Evolutionary conservation across 2,797 vertebrate genomes (phyloP).

Genomic region (Muscicapa comitata): DNA sequence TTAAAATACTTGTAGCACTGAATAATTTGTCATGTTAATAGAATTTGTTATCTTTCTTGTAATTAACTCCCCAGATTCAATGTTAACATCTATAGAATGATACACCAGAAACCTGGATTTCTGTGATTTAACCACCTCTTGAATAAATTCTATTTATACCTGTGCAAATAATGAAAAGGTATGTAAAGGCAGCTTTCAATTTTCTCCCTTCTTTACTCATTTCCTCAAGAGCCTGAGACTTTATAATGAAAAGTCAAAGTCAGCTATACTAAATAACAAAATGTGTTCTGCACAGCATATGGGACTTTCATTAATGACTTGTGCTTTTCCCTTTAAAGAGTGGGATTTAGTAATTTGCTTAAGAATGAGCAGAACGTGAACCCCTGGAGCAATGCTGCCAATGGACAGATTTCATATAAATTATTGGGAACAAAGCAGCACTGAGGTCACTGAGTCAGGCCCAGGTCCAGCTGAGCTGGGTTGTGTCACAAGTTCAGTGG

Average conservation of each 20-base stretch:
- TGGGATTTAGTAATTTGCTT: background rate
- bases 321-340: background rate
- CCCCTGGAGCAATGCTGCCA: background rate
- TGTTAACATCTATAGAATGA: background rate
- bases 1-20: background rate
- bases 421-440: background rate
- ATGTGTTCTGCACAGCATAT: background rate
- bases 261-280: background rate
- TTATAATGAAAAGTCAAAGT: background rate
- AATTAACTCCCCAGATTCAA: background rate
- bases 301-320: background rate
- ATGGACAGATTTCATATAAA: background rate
- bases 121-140: background rate
- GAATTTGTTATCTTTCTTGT: background rate
- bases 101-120: background rate
- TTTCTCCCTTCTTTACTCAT: background rate
- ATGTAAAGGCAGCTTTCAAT: background rate
- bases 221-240: background rate
- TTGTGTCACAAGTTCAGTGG: too few relatives aligned
- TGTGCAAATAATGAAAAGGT: background rate
- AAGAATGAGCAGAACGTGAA: background rate
- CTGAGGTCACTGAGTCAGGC: background rate
- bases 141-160: conserved; percentile 1
- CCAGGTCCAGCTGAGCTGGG: background rate
- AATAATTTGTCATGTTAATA: background rate